Evolutionary conservation across 2,888 invertebrate genomes (phyloP), one percentile per base, ranked within the genome.

Genomic region (Spisula subtruncata): DNA sequence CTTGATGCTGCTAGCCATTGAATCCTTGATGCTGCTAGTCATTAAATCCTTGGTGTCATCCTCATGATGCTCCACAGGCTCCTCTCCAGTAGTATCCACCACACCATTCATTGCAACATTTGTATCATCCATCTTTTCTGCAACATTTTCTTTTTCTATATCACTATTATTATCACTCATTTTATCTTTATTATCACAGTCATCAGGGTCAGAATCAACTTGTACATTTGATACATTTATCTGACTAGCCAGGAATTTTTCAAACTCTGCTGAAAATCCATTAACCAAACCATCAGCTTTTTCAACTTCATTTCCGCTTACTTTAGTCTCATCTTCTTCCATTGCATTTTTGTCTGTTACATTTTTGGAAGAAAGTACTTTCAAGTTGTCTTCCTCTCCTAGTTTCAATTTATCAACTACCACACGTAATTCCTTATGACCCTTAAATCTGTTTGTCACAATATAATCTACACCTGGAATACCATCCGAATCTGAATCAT

Each of bases 361-460:
- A 84, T 79, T 83, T 29, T 32, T 60, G 20, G 25, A 54, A 29
- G 32, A 29, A 6, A 80, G 56, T 16, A 25, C 18, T 14, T 51
- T 54, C 25, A n/a, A 25, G 14, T 25, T 20, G 12, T 32, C 48
- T 54, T 54, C 80, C 14, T 18, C 6, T n/a, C 2, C 71, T 32
- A 92, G 81, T 41, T 91, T 89, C n/a, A 94, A 81, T 83, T 93
- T 94, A 46, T 93, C 87, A 12, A 96, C 83, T n/a, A 93, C 92
- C 29, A 96, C 95, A 81, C 93, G 88, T 95, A 96, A 95, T 81
- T 93, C 91, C 83, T 92, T 94, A 86, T 93, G 91, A 41, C 95
- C 95, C 93, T 94, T 95, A 86, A 96, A 95, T 87, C 93, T 95
- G 18, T 94, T 94, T 18, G 92, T 92, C 10, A 95, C 94, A 87